Evolutionary conservation across 2,888 invertebrate genomes (phyloP), one percentile per base, ranked within the genome.

Genomic region (Caenorhabditis panamensis): DNA sequence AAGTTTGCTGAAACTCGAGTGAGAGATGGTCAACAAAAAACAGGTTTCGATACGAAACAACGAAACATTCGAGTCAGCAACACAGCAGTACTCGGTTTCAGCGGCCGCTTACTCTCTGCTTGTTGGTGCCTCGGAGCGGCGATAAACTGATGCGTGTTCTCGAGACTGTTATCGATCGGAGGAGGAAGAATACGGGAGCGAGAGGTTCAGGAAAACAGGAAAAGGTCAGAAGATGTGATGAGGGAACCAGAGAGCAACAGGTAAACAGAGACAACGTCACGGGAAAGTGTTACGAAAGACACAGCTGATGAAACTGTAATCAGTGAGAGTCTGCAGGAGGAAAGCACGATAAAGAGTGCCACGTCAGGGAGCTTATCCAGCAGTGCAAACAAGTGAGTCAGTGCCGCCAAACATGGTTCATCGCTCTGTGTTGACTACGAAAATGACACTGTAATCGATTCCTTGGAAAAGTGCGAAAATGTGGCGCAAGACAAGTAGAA

Each of bases 311-410:
- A 56, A 28, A 61, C 37, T 8, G 51, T 61, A 26, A 41, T 71
- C 61, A 51, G 37, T 56, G 58, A 24, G 58, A 59, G 36, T 31
- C 5, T 6, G 5, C 31, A 31, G 4, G 5, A 9, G 9, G 31
- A 6, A 4, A 9, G 31, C 31, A 9, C 31, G 31, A 31, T 31
- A 31, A 31, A 31, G 28, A 58, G 58, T 72, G 73, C 73, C 73
- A 73, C 73, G 66, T 73, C 73, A 66, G 13, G 16, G 20, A 18
- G 13, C 61, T 64, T 26, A 69, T 69, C 73, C 66, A 66, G 66
- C 73, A 66, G 53, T 59, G 66, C 73, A 73, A 73, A 73, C 64
- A 73, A 18, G 36, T 73, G 73, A 73, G 37, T 73, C 73, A 73
- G 20, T 73, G 31, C 31, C 53, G 64, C 54, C 56, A 58, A 73